Evolutionary conservation across 2,113 vertebrate genomes (phyloP), one percentile per base, ranked within the genome.

Genomic region (Pluvianellus socialis): DNA sequence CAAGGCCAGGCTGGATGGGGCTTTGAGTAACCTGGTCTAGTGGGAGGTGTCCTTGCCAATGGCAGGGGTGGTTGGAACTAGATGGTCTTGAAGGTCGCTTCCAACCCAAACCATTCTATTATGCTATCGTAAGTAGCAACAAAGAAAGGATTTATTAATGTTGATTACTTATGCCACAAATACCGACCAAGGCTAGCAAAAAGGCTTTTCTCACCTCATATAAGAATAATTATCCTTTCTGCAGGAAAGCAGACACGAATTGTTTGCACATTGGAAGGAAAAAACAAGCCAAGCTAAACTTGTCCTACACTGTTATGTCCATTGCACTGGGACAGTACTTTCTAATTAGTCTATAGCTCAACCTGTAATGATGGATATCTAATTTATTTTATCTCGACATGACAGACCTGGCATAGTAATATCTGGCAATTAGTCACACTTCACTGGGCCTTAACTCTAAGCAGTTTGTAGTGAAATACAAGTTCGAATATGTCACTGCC

Each of bases 391-490:
- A 74, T 96, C 79, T 92, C 2, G 1, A 86, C 38, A 23, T 92
- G 72, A 83, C 79, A 95, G 90, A 93, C 50, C 72, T 95, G 72
- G 68, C 53, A 90, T 38, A 90, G 42, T 32, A 88, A 80, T 80
- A 88, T 73, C 32, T 95, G 59, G 50, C 63, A 92, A 93, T 95
- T 94, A 92, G 84, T 90, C 77, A 95, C 74, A 88, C 74, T 85
- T 86, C 70, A 62, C 47, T 71, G 59, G n/a, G 20, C 75, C 50
- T 86, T 93, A 89, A 63, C 55, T 93, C 44, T 91, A 52, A 74
- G 79, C 47, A 80, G 30, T 77, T 70, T 74, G 26, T 23, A 76
- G 38, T n/a, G 62, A 90, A 96, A 86, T 83, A 26, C 58, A 79
- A n/a, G 32, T 96, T 95, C 1, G 2, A 44, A 20, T 92, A 72